Evolutionary conservation across 1,140 invertebrate genomes (phyloP), one percentile per base, ranked within the genome.

Genomic region (Diprion similis): DNA sequence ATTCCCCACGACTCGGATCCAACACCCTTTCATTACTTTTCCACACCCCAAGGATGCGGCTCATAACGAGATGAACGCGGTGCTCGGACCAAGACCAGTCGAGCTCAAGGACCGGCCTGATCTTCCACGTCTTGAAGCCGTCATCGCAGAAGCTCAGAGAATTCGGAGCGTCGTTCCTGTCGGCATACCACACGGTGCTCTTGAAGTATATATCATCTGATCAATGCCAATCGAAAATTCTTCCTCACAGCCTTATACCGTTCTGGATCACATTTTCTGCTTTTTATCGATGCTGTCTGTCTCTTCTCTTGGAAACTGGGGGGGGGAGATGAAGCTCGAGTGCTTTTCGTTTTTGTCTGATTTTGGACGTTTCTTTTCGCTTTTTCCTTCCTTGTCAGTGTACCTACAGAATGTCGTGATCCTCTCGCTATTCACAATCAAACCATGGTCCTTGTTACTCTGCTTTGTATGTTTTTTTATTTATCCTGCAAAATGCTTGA

Each of bases 171-270:
- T 95, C 6, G 92, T 95, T 8, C 95, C 95, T 0, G 83, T 95
- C 15, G 95, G 95, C 15, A 92, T 96, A 75, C 95, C 95, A n/a
- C 95, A 95, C 83, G 94, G 94, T 24, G 90, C 91, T 18, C 82
- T 89, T 7, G 82, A 93, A 84, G 93, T 94, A 37, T 6, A 78
- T 79, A 82, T 46, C 19, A 10, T 15, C 8, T 11, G 18, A 70
- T n/a, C 1, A 17, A 18, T 24, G n/a, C 18, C 10, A 71, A 70
- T 37, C 13, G 69, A 69, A 45, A 11, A n/a, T 47, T 69, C 17
- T 46, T n/a, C n/a, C n/a, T n/a, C n/a, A n/a, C n/a, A n/a, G n/a
- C n/a, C n/a, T n/a, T n/a, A n/a, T n/a, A n/a, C n/a, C n/a, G 24
- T 1, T 6, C 24, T 37, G 1, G 24, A 37, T 6, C n/a, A 69